Conservation (phyloP, 2,888 invertebrate species). For the Octonoba sinensis region DNA sequence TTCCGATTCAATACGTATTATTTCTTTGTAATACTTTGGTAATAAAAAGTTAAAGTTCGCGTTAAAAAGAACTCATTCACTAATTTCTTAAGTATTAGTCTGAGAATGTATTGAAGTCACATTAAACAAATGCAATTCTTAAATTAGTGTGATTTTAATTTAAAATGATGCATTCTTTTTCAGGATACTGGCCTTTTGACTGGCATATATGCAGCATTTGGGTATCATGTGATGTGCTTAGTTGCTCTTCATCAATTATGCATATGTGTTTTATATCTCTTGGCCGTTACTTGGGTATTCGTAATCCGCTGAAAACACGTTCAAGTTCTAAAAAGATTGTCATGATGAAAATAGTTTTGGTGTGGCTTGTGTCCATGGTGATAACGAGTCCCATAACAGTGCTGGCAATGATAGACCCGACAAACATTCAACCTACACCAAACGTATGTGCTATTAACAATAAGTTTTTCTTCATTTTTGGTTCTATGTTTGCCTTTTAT, state of each 20-base stretch:
- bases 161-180: constrained; percentile 42
- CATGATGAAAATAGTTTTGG: constrained; percentile 89
- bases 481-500: constrained; percentile 95
- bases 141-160: background rate
- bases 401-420: constrained; percentile 72
- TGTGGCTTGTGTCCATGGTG: constrained; percentile 92
- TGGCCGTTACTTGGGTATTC: constrained; percentile 74
- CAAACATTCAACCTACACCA: constrained; percentile 70
- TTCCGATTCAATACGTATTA: too few species aligned
- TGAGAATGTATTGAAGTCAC: too few species aligned
- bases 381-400: constrained; percentile 87
- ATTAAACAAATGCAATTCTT: background rate
- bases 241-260: constrained; percentile 75
- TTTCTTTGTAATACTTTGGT: too few species aligned
- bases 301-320: constrained; percentile 73
- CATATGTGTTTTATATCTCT: constrained; percentile 76
- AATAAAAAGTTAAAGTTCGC: too few species aligned
- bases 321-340: constrained; percentile 73
- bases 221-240: constrained; percentile 83
- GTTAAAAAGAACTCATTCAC: too few species aligned
- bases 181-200: constrained; percentile 90
- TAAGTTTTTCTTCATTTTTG: constrained; percentile 79
- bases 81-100: too few species aligned
- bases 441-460: constrained; percentile 72
- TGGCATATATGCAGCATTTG: constrained; percentile 77